Conservation (phyloP, 2,113 vertebrate genomes). For the Sus scrofa region DNA sequence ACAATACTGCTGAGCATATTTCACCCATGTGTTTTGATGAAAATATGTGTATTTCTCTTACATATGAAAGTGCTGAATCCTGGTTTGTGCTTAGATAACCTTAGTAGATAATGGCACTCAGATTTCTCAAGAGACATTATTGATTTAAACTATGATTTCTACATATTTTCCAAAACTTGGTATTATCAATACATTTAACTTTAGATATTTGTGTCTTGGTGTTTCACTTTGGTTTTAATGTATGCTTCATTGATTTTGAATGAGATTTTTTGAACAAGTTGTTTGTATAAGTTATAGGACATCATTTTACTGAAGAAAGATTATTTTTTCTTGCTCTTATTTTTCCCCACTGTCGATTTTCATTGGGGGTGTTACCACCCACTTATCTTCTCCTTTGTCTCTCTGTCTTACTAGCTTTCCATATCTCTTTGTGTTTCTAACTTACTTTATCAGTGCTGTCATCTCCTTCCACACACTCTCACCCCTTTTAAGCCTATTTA, state of each 20-base stretch:
- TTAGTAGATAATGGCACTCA: not conserved
- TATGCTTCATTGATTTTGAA: not conserved
- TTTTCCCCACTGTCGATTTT: not conserved
- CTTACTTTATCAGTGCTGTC: not conserved
- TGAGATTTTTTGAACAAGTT: not conserved
- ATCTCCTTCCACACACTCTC: not conserved
- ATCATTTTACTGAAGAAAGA: not conserved
- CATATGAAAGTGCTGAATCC: not conserved
- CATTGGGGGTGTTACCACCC: not conserved
- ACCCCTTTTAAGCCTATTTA: not conserved
- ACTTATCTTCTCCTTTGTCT: not conserved
- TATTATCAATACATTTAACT: not conserved
- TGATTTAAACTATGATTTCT: not conserved
- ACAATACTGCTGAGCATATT: not conserved
- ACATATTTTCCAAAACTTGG: not conserved
- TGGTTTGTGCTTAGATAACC: not conserved
- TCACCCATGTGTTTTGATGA: not conserved
- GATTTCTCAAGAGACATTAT: not conserved
- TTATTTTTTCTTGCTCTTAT: not conserved
- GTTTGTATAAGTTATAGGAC: not conserved
- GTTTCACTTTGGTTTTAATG: not conserved
- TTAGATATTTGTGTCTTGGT: not conserved
- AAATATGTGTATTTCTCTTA: not conserved
- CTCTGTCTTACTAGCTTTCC: not conserved
- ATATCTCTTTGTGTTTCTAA: not conserved